A percentile compares a stretch with the other conserved stretches of the same genome.
Evolutionary conservation across 2,888 invertebrate genomes (phyloP).

Genomic region (Pinctada fucata): DNA sequence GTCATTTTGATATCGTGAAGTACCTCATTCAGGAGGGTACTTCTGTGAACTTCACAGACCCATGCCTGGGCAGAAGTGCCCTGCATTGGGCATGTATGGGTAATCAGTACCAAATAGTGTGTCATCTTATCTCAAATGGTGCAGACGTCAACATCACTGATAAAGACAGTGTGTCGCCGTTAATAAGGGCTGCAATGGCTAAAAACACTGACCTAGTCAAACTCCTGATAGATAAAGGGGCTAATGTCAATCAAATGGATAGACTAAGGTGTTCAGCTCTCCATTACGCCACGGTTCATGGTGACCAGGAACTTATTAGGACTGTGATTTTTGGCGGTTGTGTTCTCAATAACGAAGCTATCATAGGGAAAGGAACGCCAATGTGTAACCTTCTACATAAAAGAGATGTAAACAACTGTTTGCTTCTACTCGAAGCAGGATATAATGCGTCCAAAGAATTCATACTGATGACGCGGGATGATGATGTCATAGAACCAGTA

Average conservation of each 20-base stretch:
- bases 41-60: slow-evolving; percentile 55
- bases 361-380: slow-evolving; percentile 61
- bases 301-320: slow-evolving; percentile 35
- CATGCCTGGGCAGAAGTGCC: slow-evolving; percentile 53
- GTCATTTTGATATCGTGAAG: slow-evolving; percentile 38
- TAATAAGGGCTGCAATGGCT: slow-evolving; percentile 51
- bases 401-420: slow-evolving; percentile 46
- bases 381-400: slow-evolving; percentile 53
- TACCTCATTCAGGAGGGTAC: slow-evolving; percentile 44
- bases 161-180: slow-evolving; percentile 59
- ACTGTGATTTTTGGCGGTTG: slow-evolving; percentile 55
- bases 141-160: slow-evolving; percentile 58
- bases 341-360: slow-evolving; percentile 47
- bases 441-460: slow-evolving; percentile 49
- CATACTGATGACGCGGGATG: background rate
- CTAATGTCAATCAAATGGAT: slow-evolving; percentile 49
- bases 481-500: background rate
- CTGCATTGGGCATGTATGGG: slow-evolving; percentile 65
- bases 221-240: slow-evolving; percentile 54
- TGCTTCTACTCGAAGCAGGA: slow-evolving; percentile 54
- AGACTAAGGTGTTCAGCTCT: slow-evolving; percentile 55
- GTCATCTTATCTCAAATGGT: slow-evolving; percentile 43
- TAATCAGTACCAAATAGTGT: slow-evolving; percentile 36
- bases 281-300: slow-evolving; percentile 59
- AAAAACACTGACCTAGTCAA: slow-evolving; percentile 46